Conservation (phyloP, 2,888 invertebrate genomes). For the Pristionchus japonicus region DNA sequence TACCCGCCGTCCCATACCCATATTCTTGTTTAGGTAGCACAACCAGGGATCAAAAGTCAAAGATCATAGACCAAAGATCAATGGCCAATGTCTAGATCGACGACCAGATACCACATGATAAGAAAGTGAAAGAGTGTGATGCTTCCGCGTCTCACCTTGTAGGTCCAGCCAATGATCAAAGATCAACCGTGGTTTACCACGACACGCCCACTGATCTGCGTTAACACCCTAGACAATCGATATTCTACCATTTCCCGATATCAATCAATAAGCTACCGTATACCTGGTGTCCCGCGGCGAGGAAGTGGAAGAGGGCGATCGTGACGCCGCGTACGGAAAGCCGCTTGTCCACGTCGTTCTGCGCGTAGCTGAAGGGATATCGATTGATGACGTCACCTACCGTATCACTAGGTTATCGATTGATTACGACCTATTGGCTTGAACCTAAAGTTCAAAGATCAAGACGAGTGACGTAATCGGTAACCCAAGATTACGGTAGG, state of each 20-base stretch:
- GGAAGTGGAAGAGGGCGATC: slow-evolving; percentile 66
- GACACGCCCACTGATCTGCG: too few species aligned
- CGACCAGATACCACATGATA: neutral
- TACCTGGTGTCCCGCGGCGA: slow-evolving; percentile 62
- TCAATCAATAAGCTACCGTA: too few species aligned
- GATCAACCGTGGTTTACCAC: too few species aligned
- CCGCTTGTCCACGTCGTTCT: slow-evolving; percentile 57
- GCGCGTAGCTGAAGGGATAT: slow-evolving; percentile 38
- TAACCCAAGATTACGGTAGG: neutral
- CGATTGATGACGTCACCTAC: too few species aligned
- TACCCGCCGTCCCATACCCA: too few species aligned
- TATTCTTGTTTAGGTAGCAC: too few species aligned
- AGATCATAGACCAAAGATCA: neutral
- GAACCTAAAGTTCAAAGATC: neutral
- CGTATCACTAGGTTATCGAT: neutral
- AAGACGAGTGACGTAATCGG: neutral
- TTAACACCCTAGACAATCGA: too few species aligned
- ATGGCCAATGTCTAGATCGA: neutral
- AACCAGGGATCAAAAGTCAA: neutral
- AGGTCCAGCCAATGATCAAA: neutral
- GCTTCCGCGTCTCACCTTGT: neutral
- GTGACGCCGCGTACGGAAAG: slow-evolving; percentile 62
- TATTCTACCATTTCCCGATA: too few species aligned
- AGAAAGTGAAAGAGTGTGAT: neutral
- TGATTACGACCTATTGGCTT: neutral